phyloP scores from a whole-genome alignment of 2,113 vertebrate species.

The Girardinichthys multiradiatus region DNA sequence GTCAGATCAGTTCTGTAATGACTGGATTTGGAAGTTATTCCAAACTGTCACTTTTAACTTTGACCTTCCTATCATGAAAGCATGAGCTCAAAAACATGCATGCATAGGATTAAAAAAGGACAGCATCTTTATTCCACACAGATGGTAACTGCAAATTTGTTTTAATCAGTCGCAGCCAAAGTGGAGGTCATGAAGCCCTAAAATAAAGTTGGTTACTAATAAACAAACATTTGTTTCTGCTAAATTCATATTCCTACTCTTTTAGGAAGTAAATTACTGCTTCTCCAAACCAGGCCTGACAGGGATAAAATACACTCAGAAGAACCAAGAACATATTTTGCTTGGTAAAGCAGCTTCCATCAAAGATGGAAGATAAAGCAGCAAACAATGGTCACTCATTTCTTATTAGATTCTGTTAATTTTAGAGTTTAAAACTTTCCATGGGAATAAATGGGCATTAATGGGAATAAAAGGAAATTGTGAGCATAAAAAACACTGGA shows the following conservation, averaged over 20 bases:
- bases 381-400: no score
- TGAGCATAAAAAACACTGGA: neutral
- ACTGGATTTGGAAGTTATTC: conserved; percentile 48
- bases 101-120: conserved; percentile 53
- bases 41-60: conserved; percentile 50
- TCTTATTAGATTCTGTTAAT: neutral
- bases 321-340: conserved; percentile 25
- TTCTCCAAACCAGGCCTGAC: conserved; percentile 22
- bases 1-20: conserved; percentile 35
- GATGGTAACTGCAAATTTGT: conserved; percentile 49
- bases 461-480: neutral
- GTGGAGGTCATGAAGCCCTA: conserved; percentile 41
- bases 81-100: conserved; percentile 18
- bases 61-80: conserved; percentile 43
- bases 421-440: neutral
- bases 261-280: conserved; percentile 27
- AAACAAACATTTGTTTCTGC: conserved; percentile 70
- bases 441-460: neutral
- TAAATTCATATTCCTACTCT: conserved; percentile 58
- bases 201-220: conserved; percentile 47
- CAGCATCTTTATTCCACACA: conserved; percentile 37
- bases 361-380: no score
- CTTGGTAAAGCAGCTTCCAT: conserved; percentile 17
- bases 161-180: conserved; percentile 52
- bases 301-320: conserved; percentile 32